phyloP scores from a whole-genome alignment of 1,140 invertebrate species.

The Drosophila busckii region DNA sequence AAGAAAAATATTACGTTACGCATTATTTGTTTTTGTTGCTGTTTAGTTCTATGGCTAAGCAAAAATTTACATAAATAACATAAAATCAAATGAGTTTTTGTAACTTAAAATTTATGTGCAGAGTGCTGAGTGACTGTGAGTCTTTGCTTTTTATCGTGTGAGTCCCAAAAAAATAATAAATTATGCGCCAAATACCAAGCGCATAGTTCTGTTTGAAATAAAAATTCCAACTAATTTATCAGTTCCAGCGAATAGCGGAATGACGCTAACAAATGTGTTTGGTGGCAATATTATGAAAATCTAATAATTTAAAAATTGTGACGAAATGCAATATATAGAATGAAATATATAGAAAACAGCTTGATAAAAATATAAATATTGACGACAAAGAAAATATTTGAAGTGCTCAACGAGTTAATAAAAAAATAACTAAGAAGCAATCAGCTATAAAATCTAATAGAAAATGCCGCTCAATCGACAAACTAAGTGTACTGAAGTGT shows the following conservation, averaged over 20 bases:
- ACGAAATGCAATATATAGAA: no score
- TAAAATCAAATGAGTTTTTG: no score
- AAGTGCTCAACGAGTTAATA: constrained; percentile 1
- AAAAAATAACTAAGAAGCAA: constrained; percentile 34
- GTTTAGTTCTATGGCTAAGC: constrained; percentile 10
- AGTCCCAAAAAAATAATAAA: constrained; percentile 38
- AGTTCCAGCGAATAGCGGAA: constrained; percentile 42
- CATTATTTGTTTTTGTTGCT: constrained; percentile 13
- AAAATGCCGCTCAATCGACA: constrained; percentile 40
- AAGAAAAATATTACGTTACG: background rate
- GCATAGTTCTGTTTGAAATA: constrained; percentile 39
- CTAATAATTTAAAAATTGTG: background rate
- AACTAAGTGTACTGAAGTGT: constrained; percentile 25
- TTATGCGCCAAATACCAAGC: constrained; percentile 50
- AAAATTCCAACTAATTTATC: constrained; percentile 54
- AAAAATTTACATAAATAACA: no score
- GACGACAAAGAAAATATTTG: constrained; percentile 18
- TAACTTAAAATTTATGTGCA: constrained; percentile 67
- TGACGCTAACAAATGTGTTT: constrained; percentile 23
- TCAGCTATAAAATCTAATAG: constrained; percentile 55
- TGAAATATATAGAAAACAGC: background rate
- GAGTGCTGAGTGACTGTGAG: constrained; percentile 47
- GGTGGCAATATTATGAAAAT: constrained; percentile 39
- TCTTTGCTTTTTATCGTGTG: no score
- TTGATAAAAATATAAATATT: background rate